Conservation (phyloP, 2,113 vertebrate species). For the Oncorhynchus gorbuscha region DNA sequence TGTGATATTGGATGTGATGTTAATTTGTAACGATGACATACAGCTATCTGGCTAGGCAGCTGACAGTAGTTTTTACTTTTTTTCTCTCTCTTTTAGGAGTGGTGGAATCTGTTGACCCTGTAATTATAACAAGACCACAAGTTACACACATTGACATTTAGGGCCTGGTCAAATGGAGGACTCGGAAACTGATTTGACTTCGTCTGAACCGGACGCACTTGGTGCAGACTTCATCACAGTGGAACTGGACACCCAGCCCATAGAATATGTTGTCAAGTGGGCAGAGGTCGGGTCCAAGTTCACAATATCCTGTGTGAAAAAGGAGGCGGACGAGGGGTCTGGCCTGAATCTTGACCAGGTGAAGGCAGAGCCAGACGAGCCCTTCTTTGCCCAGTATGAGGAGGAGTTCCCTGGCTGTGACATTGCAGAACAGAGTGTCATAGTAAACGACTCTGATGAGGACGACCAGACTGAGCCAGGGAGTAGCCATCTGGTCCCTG, state of each 20-base stretch:
- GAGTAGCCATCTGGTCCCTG: conserved; percentile 53
- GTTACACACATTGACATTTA: background rate
- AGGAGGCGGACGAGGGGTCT: conserved; percentile 63
- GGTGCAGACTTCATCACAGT: conserved; percentile 77
- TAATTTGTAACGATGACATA: background rate
- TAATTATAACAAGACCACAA: background rate
- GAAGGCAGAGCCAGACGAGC: conserved; percentile 65
- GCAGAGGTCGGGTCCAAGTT: conserved; percentile 75
- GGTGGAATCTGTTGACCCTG: background rate
- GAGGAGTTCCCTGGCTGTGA: conserved; percentile 71
- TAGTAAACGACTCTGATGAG: conserved; percentile 71
- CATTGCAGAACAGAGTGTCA: conserved; percentile 70
- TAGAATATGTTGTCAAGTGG: conserved; percentile 79
- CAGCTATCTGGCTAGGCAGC: background rate
- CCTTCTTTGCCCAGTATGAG: conserved; percentile 72
- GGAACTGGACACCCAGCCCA: conserved; percentile 77
- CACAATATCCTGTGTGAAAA: conserved; percentile 75
- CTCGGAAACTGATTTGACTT: conserved; percentile 66
- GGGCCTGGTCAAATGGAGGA: conserved; percentile 63
- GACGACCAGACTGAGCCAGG: conserved; percentile 60
- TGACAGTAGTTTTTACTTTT: background rate
- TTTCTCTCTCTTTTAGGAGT: background rate
- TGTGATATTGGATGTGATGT: background rate
- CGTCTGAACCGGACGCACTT: conserved; percentile 68
- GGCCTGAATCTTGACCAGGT: conserved; percentile 54